These are phyloP conservation scores for Centroberyx gerrardi DNA, from an alignment of 2,797 vertebrate genomes.

Conservation along the genomic window DNA sequence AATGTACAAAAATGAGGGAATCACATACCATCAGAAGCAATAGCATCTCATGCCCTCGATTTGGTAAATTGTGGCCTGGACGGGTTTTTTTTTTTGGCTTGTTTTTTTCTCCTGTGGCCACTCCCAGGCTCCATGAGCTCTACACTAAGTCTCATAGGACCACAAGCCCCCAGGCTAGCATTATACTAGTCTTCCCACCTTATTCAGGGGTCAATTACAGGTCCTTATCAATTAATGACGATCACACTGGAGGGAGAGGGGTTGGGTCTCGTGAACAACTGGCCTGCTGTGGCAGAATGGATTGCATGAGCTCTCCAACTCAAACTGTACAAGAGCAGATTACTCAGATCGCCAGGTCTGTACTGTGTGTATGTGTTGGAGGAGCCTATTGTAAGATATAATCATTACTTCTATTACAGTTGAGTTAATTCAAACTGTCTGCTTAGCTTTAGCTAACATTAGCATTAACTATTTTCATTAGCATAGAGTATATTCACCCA, in stretches of 20 bases:
- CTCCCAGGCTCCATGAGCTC: too few species aligned
- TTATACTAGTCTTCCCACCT: slow-evolving; percentile 20
- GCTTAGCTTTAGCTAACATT: slow-evolving; percentile 19
- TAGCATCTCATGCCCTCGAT: too few species aligned
- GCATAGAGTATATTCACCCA: slow-evolving; percentile 40
- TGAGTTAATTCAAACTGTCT: background rate
- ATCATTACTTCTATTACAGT: background rate
- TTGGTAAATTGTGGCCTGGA: too few species aligned
- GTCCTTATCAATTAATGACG: slow-evolving; percentile 50
- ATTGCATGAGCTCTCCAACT: background rate
- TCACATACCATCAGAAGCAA: too few species aligned
- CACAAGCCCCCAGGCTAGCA: background rate
- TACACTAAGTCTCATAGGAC: slow-evolving; percentile 5
- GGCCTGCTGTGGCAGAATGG: background rate
- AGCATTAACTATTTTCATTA: slow-evolving; percentile 37
- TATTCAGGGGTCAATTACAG: slow-evolving; percentile 47
- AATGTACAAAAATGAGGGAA: too few species aligned
- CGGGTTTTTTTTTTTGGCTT: too few species aligned
- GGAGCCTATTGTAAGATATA: background rate
- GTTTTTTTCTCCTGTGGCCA: too few species aligned
- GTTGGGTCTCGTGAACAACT: background rate
- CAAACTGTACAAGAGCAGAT: background rate
- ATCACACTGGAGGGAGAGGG: slow-evolving; percentile 12
- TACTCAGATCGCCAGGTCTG: background rate
- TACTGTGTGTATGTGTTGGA: background rate